Evolutionary conservation across 2,797 vertebrate genomes (phyloP), one percentile per base, ranked within the genome.

Genomic region (Sebastes wilsoni): DNA sequence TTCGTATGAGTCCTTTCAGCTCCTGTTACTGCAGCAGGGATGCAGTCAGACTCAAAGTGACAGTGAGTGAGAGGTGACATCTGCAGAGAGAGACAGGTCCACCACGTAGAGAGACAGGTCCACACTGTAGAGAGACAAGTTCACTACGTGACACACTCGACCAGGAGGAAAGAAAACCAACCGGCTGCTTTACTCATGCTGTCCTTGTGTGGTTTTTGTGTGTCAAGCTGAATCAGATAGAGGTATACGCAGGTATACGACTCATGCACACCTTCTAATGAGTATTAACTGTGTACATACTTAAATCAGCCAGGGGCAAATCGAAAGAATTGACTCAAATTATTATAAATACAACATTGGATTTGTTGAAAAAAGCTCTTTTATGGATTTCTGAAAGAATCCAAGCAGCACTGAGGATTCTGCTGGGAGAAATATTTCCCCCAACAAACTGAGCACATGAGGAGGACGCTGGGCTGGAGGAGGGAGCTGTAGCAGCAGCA

Each of bases 1-100:
- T 72, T 85, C 77, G 77, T 46, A 66, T 46, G 76, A 84, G 61
- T 70, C 62, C 75, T 61, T 84, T 89, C 84, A 78, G 11, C 49
- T 77, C 68, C 27, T 68, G 72, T 85, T 78, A 83, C 42, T 71
- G 71, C 72, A 10, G 75, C 46, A n/a, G 54, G 32, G n/a, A 23
- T 55, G 66, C n/a, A 55, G 72, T 79, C 77, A 55, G 52, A 82
- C 68, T 55, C 62, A 70, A 20, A 59, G 42, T 46, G 42, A 46
- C 42, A 46, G 42, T 46, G 42, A 46, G 42, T 46, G 42, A 46
- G 42, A 46, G 42, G 16, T 8, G 42, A 18, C 42, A 46, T 46
- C 42, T 46, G 42, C 42, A 46, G 42, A 46, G 46, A 49, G 46
- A 49, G 46, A 49, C 46, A 49, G 6, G 46, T 49, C 46, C 18